Conservation (phyloP, 2,797 vertebrate genomes). For the Sebastes variabilis region DNA sequence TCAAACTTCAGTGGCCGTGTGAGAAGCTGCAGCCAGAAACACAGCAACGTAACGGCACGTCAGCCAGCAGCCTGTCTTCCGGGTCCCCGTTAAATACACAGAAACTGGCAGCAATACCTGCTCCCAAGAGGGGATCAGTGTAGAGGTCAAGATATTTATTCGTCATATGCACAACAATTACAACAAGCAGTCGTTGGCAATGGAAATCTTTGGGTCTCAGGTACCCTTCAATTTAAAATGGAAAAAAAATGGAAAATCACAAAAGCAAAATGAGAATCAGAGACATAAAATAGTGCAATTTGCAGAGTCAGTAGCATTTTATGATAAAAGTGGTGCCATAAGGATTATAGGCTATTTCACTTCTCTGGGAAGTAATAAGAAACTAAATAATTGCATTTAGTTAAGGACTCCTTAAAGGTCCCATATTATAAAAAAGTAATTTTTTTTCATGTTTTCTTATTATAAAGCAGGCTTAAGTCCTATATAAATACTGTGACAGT, state of each 20-base stretch:
- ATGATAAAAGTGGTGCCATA: background rate
- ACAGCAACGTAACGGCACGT: constrained; percentile 77
- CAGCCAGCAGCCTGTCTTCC: constrained; percentile 75
- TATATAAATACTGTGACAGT: too few relatives aligned
- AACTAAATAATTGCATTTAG: background rate
- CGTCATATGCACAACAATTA: too few relatives aligned
- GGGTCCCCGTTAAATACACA: constrained; percentile 58
- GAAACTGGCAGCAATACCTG: constrained; percentile 43
- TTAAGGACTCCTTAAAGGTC: background rate
- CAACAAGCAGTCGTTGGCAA: too few relatives aligned
- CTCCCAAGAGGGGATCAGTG: constrained; percentile 35
- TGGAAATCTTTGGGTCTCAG: too few relatives aligned
- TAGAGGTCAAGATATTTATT: background rate
- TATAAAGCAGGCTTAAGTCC: too few relatives aligned
- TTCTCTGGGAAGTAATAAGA: background rate
- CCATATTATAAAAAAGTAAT: too few relatives aligned
- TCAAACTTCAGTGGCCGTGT: constrained; percentile 55
- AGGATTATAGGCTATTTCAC: background rate
- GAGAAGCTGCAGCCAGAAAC: constrained; percentile 61
- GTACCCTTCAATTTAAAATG: too few relatives aligned
- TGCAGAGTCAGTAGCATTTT: background rate
- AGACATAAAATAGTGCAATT: too few relatives aligned
- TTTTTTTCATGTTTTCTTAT: too few relatives aligned
- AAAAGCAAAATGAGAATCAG: too few relatives aligned
- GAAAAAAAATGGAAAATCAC: too few relatives aligned